Conservation (phyloP, 2,888 invertebrate genomes). For the Celastrina argiolus region DNA sequence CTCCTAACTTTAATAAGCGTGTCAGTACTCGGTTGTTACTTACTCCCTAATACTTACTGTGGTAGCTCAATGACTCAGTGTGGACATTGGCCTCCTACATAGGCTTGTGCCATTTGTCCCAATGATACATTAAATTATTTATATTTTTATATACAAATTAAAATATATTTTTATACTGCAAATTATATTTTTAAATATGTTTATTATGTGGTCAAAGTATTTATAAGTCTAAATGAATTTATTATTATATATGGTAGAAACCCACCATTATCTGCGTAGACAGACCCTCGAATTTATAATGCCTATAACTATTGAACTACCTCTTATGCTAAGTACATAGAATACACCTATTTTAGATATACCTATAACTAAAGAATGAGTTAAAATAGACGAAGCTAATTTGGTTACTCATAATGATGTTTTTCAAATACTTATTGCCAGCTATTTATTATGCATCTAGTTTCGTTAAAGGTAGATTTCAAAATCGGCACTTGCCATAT, state of each 20-base stretch:
- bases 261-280: neutral
- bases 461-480: neutral
- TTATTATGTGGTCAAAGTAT: neutral
- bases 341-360: slow-evolving; percentile 14
- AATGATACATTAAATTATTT: neutral
- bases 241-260: neutral
- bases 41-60: neutral
- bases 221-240: neutral
- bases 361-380: neutral
- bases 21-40: too few species aligned
- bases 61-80: neutral
- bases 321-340: slow-evolving; percentile 15
- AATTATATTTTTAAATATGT: neutral
- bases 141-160: slow-evolving; percentile 10
- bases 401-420: neutral
- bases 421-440: neutral
- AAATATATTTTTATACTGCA: slow-evolving; percentile 16
- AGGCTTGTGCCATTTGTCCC: neutral
- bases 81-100: neutral
- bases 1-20: too few species aligned
- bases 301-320: slow-evolving; percentile 9
- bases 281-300: neutral
- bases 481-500: slow-evolving; percentile 4
- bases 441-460: neutral
- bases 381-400: too few species aligned